Base-by-base conservation (phyloP, 2,113 vertebrate species). In the Phylloscopus trochilus region DNA sequence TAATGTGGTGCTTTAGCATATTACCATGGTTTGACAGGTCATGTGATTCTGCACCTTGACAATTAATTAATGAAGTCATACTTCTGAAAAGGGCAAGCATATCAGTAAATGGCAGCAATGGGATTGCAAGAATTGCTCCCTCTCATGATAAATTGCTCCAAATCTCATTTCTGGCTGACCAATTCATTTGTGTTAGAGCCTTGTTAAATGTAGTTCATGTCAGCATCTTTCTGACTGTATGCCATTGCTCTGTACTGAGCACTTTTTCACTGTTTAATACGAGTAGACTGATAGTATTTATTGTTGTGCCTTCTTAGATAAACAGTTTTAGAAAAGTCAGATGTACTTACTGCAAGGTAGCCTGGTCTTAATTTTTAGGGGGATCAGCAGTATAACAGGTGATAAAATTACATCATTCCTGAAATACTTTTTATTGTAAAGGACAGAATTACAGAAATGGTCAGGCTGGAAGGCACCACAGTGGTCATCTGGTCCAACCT, bases 161-260 rank as follows among this genome's bases (percentile, higher is more conserved):
- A 67, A 94, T 90, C 55, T 95, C 33, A 37, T 87, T 93, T 92
- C 84, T 90, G 68, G 64, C 91, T 95, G 70, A 88, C 74, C 68
- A 94, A 8, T 92, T 96, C 19, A 37, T 94, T 97, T 97, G 73
- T 77, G 21, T 84, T 96, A 81, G 64, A 89, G 41, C 44, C 33
- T 89, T 93, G 72, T 79, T 90, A 88, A 88, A 77, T 74, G 28
- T 26, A 62, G 67, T 82, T 92, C 84, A 52, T 62, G 83, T 93
- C 90, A 84, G 73, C 80, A 56, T 92, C 73, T 97, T 94, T 89
- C 73, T 49, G 60, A 63, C 69, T 89, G 47, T 69, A 12, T 89
- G 51, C 52, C 7, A 21, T 31, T 94, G 60, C 68, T 87, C 15
- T 39, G 5, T 44, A 80, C 31, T 56, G 55, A 83, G 58, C 23